phyloP scores from a whole-genome alignment of 1,140 invertebrate species.

The Monomorium pharaonis region DNA sequence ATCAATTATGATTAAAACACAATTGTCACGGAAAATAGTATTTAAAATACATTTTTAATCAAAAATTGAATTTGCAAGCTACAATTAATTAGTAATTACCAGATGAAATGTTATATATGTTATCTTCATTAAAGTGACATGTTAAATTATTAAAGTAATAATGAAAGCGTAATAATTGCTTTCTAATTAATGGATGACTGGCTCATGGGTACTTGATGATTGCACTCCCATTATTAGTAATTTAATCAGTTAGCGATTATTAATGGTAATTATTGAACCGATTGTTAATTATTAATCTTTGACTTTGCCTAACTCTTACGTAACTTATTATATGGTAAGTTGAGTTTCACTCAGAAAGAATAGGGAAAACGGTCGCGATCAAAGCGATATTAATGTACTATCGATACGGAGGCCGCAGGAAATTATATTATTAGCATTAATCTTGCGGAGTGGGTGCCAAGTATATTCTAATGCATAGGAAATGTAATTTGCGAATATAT shows the following conservation, averaged over 20 bases:
- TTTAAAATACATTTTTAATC: neutral
- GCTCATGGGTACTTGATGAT: slow-evolving; percentile 7
- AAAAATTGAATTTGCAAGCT: neutral
- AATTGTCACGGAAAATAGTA: neutral
- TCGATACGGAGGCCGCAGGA: neutral
- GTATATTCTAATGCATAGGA: slow-evolving; percentile 41
- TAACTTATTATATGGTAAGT: neutral
- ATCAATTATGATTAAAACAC: neutral
- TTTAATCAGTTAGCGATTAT: neutral
- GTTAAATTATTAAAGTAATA: slow-evolving; percentile 15
- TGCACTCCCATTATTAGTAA: neutral
- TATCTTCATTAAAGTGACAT: neutral
- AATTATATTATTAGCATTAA: slow-evolving; percentile 35
- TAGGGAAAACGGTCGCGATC: neutral
- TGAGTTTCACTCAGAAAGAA: neutral
- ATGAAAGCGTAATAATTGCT: neutral
- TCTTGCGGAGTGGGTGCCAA: neutral
- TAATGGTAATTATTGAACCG: neutral
- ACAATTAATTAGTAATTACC: slow-evolving; percentile 7
- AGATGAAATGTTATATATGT: neutral
- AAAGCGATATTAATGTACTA: neutral
- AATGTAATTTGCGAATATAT: slow-evolving; percentile 52
- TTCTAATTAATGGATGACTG: neutral
- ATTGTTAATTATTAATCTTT: neutral
- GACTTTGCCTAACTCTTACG: neutral